Base-by-base conservation (phyloP, 2,113 vertebrate species). In the Dipodomys spectabilis region DNA sequence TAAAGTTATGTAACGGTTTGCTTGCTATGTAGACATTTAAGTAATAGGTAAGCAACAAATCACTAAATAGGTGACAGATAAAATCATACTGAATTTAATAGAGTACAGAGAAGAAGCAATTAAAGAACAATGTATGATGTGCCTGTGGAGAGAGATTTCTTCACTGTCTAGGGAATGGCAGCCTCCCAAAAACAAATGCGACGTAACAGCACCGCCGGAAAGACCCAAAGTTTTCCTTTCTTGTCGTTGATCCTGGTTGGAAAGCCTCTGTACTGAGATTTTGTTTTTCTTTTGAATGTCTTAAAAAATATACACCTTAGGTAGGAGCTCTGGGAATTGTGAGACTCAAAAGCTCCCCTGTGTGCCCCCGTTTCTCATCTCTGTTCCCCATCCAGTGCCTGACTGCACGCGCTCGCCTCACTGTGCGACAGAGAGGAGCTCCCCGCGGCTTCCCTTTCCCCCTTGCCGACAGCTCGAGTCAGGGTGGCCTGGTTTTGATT, bases 351-450 rank as follows among this genome's bases (percentile, higher is more conserved):
- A 94, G 80, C 72, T 96, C 77, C 12, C 45, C 2, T 7, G 20
- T 20, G 20, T 69, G 20, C 82, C 80, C 53, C 49, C 25, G 75
- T 3, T 0, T 72, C 79, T 72, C 82, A 79, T 89, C 75, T 89
- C 80, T 96, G 92, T 97, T 97, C 96, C 74, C 95, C 96, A 92
- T 96, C 93, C 86, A 0, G 20, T 16, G 80, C n/a, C 93, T 97
- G 97, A 96, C 91, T 94, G 71, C 64, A 49, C n/a, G 95, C 97
- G 96, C 95, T 95, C 97, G 97, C 97, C 96, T 98, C 96, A 97
- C 93, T 84, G 83, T 96, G 97, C 96, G 97, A 97, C 92, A 39
- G 96, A 98, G 97, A 96, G 97, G 96, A 96, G 97, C 95, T 97
- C 92, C 95, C 79, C 75, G 93, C 95, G 65, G 93, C 96, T 94